Evolutionary conservation across 2,113 vertebrate genomes (phyloP), one percentile per base, ranked within the genome.

Genomic region (Mobula birostris): DNA sequence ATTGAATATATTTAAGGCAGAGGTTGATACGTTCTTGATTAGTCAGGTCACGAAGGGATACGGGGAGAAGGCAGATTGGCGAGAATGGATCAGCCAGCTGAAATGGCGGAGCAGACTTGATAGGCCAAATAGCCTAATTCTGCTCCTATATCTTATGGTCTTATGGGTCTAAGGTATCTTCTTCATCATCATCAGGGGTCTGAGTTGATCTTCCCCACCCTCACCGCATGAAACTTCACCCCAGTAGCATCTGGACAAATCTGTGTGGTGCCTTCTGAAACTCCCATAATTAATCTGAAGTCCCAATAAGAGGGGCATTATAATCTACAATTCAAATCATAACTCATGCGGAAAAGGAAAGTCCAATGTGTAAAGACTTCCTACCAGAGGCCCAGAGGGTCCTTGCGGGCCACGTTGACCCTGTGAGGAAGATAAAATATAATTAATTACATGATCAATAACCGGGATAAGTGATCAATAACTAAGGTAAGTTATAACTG

Each of bases 381-480:
- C 97, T 95, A 99, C 98, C 96, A 94, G 96, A 72, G 97, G 95
- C 95, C 98, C 98, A 0, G 94, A 95, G 0, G 96, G 95, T 95
- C 98, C 98, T 0, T 95, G 36, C 32, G 95, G 72, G 94, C 98
- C 98, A 29, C 92, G 68, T 82, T 98, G 98, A 90, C 98, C 98
- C 98, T 99, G 94, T 74, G 95, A 95, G 85, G 32, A 32, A 96
- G 92, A 95, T 74, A 24, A 70, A 17, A 15, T 7, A 70, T 48
- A 48, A 48, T 48, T 48, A 48, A 48, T 48, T 48, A 48, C 48
- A 48, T 48, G 48, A 48, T 48, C 48, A 56, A 95, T 24, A 95
- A 6, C 8, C 29, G 14, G 29, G 19, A 24, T 66, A 48, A 48
- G 48, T 48, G 48, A 48, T 48, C 48, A 48, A 48, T 48, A 48